A percentile compares a stretch with the other conserved stretches of the same genome.
Conservation (phyloP, 2,113 vertebrate genomes). For the Pitta sordida region DNA sequence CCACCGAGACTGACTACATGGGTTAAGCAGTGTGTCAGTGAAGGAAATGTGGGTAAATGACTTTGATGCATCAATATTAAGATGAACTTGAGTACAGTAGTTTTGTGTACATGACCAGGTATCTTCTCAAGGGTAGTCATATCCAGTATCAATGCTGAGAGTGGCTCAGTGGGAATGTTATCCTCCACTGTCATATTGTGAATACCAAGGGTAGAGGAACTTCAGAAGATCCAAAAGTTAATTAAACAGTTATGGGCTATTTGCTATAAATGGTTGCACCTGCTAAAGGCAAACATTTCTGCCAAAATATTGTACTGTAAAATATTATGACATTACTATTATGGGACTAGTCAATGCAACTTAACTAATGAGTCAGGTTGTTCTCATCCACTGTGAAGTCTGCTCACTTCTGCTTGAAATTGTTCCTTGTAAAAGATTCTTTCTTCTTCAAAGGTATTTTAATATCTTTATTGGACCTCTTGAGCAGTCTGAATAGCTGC, state of each 20-base stretch:
- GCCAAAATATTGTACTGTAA: neutral
- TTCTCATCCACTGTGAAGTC: neutral
- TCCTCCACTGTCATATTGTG: neutral
- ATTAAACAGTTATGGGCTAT: neutral
- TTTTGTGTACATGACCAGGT: neutral
- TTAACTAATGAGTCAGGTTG: neutral
- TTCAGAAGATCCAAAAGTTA: neutral
- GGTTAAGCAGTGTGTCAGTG: neutral
- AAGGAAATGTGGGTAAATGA: rapidly evolving
- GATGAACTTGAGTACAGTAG: neutral
- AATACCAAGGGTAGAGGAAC: neutral
- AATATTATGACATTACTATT: neutral
- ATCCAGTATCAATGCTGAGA: neutral
- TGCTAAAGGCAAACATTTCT: neutral
- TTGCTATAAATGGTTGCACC: neutral
- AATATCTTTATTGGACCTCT: neutral
- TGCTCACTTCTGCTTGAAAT: neutral
- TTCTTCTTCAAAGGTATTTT: neutral
- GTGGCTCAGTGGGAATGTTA: neutral
- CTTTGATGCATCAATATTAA: neutral
- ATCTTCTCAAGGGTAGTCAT: neutral
- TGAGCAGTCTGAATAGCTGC: neutral
- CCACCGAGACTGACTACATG: neutral
- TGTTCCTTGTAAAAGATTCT: neutral
- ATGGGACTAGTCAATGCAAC: neutral